Evolutionary conservation across 1,140 invertebrate species (phyloP), one percentile per base, ranked within the genome.

Genomic region (Anastatus disparis): DNA sequence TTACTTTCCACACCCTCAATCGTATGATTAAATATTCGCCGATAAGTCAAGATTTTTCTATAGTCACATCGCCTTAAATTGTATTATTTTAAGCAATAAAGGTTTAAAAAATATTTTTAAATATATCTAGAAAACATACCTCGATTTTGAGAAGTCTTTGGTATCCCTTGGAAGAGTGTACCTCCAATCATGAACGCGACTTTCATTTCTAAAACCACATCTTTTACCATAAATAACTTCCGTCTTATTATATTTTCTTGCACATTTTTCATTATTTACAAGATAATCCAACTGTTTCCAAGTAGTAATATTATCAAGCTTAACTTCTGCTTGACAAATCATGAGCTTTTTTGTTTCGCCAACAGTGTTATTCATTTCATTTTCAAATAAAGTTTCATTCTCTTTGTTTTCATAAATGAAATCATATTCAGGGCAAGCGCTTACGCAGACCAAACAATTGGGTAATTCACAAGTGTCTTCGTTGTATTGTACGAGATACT

Each of bases 401-500:
- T 44, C 42, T 8, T 15, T 3, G 7, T 3, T 3, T 17, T 7
- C 42, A 20, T 42, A 59, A 20, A 13, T 44, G 40, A 59, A 59
- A 15, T 1, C 2, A 2, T 2, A 1, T 24, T 27, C 15, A 4
- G 56, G 56, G n/a, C 56, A 59, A 13, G 22, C 9, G 2, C 20
- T 2, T 1, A 9, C 6, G 15, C 56, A 59, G 3, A 27, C 6
- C 9, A 59, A 20, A 27, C 56, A 59, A 10, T 55, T 15, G 10
- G 24, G 26, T 2, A 2, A 10, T 4, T 24, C 13, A 26, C 56
- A 59, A 1, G 2, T 42, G 1, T 44, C 56, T 2, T 7, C 1
- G 24, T 59, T 44, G 38, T 42, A 59, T n/a, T 27, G 35, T 22
- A 59, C 17, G 9, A 59, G 56, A 24, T 59, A 59, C 6, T 35